Base-by-base conservation (phyloP, 2,888 invertebrate genomes). In the Lacanobia wlatinum region DNA sequence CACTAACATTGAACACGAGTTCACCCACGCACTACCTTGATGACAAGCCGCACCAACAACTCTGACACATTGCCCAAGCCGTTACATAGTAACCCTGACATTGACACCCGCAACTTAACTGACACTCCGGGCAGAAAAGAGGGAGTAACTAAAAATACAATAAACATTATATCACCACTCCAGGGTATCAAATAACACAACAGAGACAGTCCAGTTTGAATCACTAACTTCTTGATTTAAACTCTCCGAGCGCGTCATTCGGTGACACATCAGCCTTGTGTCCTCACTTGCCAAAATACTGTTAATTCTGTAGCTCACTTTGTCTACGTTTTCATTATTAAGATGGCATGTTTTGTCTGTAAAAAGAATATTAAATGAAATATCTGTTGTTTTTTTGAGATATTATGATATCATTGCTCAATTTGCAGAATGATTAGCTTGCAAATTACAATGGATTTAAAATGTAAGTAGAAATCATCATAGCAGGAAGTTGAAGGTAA, bases 261-360 rank as follows among this genome's bases (percentile, higher is more conserved):
- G 76, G 81, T 90, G 90, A 89, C 89, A 89, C 90, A 90, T 73
- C 63, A 87, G 85, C 89, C 90, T 90, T 88, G 90, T 78, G 80
- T 84, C 84, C 79, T 84, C 87, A 90, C 89, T 90, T 88, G 90
- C 89, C 90, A 90, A 90, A 87, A 87, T 85, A 76, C 86, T 80
- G 89, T 88, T 89, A 86, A 90, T 88, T 89, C 82, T 76, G 86
- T 75, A 84, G 78, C 83, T 77, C 80, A 81, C 79, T 85, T 80
- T 84, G 84, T 83, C 77, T 73, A 78, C 70, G 72, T 61, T 76
- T 78, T 70, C 67, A 67, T 78, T 71, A 80, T 81, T 73, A 74
- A 71, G 72, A 75, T 66, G 60, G 40, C 40, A 62, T 64, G 59
- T 79, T 79, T 79, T 83, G 64, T 79, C 60, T 70, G 56, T 18